Evolutionary conservation across 23 tunicate species (phyloP).

Genomic region (Styela plicata): DNA sequence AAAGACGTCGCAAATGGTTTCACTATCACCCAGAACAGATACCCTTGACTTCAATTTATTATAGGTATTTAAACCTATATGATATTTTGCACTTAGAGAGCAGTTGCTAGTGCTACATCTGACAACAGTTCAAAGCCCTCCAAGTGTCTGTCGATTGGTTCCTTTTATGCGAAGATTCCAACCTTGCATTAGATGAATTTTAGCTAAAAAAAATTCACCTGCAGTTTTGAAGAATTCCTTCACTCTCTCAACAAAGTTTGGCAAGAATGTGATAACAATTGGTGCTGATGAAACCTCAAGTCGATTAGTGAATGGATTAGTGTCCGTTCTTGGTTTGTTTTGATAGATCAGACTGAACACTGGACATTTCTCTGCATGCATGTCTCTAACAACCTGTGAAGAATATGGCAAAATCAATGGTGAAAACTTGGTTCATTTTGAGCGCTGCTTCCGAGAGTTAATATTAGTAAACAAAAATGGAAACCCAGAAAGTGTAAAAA

Average conservation of each 20-base stretch:
- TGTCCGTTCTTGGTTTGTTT: slow-evolving; percentile 40
- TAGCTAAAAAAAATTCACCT: slow-evolving; percentile 8
- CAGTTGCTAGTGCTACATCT: too few species aligned
- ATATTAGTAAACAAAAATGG: too few species aligned
- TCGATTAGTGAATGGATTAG: slow-evolving; percentile 43
- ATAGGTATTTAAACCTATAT: neutral
- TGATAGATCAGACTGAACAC: slow-evolving; percentile 71
- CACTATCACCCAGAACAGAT: too few species aligned
- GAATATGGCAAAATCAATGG: too few species aligned
- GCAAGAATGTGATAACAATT: slow-evolving; percentile 57
- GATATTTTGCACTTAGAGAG: too few species aligned
- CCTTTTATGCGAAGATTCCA: neutral
- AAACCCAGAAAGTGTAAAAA: too few species aligned
- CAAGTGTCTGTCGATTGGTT: neutral
- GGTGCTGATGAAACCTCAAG: slow-evolving; percentile 70
- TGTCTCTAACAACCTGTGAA: neutral
- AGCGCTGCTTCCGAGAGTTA: too few species aligned
- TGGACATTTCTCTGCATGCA: slow-evolving; percentile 6
- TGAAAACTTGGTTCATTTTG: too few species aligned
- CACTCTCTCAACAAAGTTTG: slow-evolving; percentile 67
- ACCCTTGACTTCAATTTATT: neutral
- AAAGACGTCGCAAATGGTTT: too few species aligned
- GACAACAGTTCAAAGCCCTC: neutral
- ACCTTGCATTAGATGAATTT: neutral
- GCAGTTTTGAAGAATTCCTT: slow-evolving; percentile 55